phyloP scores from a whole-genome alignment of 2,888 invertebrate genomes.

The Calliphora vomitoria region DNA sequence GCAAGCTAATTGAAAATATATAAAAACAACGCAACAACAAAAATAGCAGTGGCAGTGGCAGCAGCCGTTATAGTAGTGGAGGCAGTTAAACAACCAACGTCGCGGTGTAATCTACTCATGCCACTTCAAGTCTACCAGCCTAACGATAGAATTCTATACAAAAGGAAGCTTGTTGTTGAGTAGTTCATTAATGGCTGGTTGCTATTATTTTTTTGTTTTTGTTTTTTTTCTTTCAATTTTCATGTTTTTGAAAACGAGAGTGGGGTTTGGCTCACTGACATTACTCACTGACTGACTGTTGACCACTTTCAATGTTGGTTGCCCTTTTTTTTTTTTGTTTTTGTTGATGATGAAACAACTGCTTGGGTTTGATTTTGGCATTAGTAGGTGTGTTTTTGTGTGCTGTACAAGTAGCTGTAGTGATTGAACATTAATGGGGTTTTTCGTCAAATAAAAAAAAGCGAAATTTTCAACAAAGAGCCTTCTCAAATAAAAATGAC shows the following conservation, averaged over 20 bases:
- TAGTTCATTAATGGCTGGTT: constrained; percentile 70
- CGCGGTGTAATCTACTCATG: constrained; percentile 67
- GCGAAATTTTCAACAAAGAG: constrained; percentile 27
- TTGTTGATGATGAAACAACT: not conserved
- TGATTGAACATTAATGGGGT: constrained; percentile 65
- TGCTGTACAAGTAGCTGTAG: not conserved
- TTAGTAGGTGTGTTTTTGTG: constrained; percentile 2
- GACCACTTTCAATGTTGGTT: constrained; percentile 58
- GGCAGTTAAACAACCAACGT: constrained; percentile 33
- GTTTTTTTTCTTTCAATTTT: constrained; percentile 18
- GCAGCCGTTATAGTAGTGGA: constrained; percentile 8
- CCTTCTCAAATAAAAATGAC: constrained; percentile 35
- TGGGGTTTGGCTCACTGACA: constrained; percentile 55
- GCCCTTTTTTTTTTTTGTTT: too few relatives aligned
- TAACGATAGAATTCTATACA: constrained; percentile 63
- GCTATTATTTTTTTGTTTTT: constrained; percentile 5
- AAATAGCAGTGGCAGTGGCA: constrained; percentile 9
- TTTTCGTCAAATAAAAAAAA: not conserved
- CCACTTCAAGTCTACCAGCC: constrained; percentile 59
- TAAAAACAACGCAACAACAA: constrained; percentile 44
- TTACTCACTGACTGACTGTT: constrained; percentile 53
- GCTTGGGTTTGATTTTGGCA: constrained; percentile 31
- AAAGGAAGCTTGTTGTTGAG: constrained; percentile 63
- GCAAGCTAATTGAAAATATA: constrained; percentile 69
- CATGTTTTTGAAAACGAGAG: constrained; percentile 60